Base-by-base conservation (phyloP, 92 coral and sea anemone species). In the Epizoanthus illoricatus region DNA sequence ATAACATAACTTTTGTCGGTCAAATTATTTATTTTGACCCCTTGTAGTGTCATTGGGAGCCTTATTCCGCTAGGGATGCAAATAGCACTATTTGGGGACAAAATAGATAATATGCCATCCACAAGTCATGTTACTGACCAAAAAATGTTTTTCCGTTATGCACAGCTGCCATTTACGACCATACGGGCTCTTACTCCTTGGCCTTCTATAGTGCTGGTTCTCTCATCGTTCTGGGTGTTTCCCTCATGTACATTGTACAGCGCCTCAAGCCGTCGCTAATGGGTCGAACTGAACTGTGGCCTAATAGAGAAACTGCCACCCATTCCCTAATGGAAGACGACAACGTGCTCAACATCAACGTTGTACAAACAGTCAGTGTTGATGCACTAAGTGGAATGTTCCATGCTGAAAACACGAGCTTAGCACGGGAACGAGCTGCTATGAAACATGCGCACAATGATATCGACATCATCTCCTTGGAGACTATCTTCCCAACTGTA, bases 211-310 rank as follows among this genome's bases (percentile, higher is more conserved):
- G 57, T 4, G 88, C 92, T 21, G 86, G 91, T 63, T 40, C 76
- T 10, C 66, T 86, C 40, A 86, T 93, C 55, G 81, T 91, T 18
- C 33, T 87, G 18, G 94, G 94, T 9, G 80, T 83, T 1, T 63
- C 81, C 72, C 73, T 91, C 59, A 79, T 93, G 84, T 93, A 91
- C 56, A 9, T 93, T n/a, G 94, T 93, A 8, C 85, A 91, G 45
- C 87, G 92, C 36, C 68, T 88, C n/a, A 87, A 84, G 64, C 97
- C 94, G 65, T 43, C 71, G 21, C 8, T 61, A 66, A 66, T 78
- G 58, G 49, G 33, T 33, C 73, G 80, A 36, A 62, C 66, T 23
- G 21, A 69, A 7, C 20, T 73, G 15, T 62, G 49, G 86, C 55
- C 80, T 13, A 15, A 49, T 49, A 63, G n/a, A 47, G 81, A 65